Percentiles rank a stretch among this genome's conserved stretches.
These are phyloP conservation scores for Kryptopterus vitreolus DNA, from an alignment of 2,797 vertebrate genomes.

Conservation along the genomic window DNA sequence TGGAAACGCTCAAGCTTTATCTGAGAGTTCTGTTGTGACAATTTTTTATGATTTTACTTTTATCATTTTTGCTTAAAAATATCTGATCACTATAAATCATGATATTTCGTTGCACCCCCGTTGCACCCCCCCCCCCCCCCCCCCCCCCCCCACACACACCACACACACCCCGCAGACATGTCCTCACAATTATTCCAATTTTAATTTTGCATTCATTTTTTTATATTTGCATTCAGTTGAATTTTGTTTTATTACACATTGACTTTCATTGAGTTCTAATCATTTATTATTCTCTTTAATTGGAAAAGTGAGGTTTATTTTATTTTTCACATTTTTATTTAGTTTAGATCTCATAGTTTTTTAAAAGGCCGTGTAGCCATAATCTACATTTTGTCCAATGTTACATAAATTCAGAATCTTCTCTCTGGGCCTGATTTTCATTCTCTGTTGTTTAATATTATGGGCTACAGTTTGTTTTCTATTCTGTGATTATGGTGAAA, in stretches of 20 bases:
- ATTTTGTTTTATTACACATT: conserved; percentile 1
- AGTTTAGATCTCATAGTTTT: not conserved
- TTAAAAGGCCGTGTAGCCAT: not conserved
- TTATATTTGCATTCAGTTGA: conserved; percentile 16
- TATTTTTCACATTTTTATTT: not conserved
- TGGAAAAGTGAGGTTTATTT: not conserved
- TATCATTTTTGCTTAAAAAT: too few relatives aligned
- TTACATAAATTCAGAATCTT: not conserved
- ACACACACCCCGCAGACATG: too few relatives aligned
- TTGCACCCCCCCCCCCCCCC: too few relatives aligned
- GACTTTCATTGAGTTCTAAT: conserved; percentile 11
- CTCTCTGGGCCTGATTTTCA: not conserved
- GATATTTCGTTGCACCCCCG: too few relatives aligned
- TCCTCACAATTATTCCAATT: too few relatives aligned
- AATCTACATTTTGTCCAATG: too few relatives aligned
- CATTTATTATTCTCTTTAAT: not conserved
- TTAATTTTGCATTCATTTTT: conserved; percentile 2
- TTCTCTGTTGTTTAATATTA: not conserved
- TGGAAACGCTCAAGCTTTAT: too few relatives aligned
- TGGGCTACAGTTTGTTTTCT: not conserved
- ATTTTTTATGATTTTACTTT: too few relatives aligned
- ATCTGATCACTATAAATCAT: too few relatives aligned
- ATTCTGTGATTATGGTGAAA: not conserved
- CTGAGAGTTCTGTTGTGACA: too few relatives aligned
- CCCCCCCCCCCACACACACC: too few relatives aligned